These are phyloP conservation scores for Pelmatolapia mariae DNA, from an alignment of 2,113 vertebrate species.

Conservation along the genomic window DNA sequence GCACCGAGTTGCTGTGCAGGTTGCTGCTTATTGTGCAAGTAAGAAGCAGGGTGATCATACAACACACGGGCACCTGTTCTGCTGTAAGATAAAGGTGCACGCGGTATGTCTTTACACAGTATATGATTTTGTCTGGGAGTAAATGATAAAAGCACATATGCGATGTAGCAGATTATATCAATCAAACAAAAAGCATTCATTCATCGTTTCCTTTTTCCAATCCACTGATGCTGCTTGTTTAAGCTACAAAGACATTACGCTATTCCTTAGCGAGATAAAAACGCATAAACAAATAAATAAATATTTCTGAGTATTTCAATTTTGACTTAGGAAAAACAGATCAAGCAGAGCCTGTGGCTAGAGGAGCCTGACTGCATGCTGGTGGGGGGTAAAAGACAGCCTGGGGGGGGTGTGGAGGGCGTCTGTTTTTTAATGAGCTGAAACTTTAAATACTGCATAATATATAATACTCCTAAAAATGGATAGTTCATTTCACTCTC, in stretches of 20 bases:
- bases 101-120: not conserved
- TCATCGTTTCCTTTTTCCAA: not conserved
- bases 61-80: conserved; percentile 1
- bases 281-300: conserved; percentile 65
- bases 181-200: conserved; percentile 2
- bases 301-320: conserved; percentile 67
- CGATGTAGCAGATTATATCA: not conserved
- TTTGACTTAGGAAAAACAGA: conserved; percentile 75
- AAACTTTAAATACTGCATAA: conserved; percentile 99
- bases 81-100: conserved; percentile 5
- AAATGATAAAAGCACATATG: conserved; percentile 10
- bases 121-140: not conserved
- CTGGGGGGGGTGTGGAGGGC: conserved; percentile 85
- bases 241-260: conserved; percentile 38
- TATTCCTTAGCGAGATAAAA: conserved; percentile 39
- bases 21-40: conserved; percentile 47
- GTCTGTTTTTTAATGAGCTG: conserved; percentile 98
- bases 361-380: conserved; percentile 79
- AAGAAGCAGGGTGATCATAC: conserved; percentile 16
- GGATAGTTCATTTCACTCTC: conserved; percentile 98
- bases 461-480: conserved; percentile 89
- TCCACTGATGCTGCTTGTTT: conserved; percentile 22
- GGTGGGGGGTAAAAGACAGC: conserved; percentile 86
- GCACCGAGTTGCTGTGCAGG: conserved; percentile 28
- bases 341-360: conserved; percentile 83